Base-by-base conservation (phyloP, 37 sponge, comb jelly and placozoan species). In the Aplysina aerophoba region DNA sequence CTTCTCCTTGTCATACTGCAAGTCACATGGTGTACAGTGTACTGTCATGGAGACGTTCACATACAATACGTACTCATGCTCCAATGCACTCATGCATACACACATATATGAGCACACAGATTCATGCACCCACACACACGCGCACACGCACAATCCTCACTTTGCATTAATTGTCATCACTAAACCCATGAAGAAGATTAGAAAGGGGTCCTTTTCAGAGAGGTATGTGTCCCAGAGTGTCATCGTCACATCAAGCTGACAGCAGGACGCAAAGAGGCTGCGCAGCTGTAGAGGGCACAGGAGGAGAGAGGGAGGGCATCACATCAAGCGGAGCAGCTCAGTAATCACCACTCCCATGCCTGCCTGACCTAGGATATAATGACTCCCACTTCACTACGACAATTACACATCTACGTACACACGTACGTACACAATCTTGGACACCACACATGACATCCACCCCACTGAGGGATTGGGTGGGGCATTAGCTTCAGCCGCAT, bases 111-210 rank as follows among this genome's bases (percentile, higher is more conserved):
- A 14, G 25, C 61, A 81, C 39, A 59, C 21, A 11, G 62, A 81
- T 28, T 13, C 61, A 55, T 17, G 58, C 33, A 59, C 22, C 55
- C 55, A 44, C 33, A 28, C 25, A 80, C 13, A 16, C 50, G 24
- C 15, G 53, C 33, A 58, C 60, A 8, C 54, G 37, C 61, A 20
- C 50, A 1, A 57, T 13, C 19, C 93, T 88, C 67, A 95, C 93
- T 95, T 97, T 15, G 98, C 93, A 83, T 97, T 97, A 27, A 95
- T 75, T 17, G 95, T 74, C 85, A 95, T 91, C n/a, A 97, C 98
- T 0, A 97, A 89, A 19, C 90, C 88, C 4, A 97, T 88, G 79
- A 95, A 97, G 85, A 97, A 95, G 64, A 95, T 81, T 24, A 95
- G 83, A 86, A 97, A 97, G 24, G 98, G 98, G 66, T 97, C 96